Evolutionary conservation across 2,113 vertebrate genomes (phyloP).

Genomic region (Oreotrochilus melanogaster): DNA sequence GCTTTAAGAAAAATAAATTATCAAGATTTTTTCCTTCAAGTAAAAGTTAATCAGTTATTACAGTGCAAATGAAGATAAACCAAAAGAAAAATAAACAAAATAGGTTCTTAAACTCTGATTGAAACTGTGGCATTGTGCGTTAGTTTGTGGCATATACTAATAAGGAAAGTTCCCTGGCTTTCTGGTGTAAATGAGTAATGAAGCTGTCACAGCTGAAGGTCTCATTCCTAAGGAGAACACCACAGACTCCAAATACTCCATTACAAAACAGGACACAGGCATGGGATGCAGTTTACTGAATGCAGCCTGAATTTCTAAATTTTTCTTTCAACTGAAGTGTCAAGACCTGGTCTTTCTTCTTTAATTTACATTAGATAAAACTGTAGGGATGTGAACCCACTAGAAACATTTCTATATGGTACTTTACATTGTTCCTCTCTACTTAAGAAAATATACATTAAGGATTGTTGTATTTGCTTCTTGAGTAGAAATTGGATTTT

Average conservation of each 20-base stretch:
- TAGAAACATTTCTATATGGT: background rate
- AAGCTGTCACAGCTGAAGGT: background rate
- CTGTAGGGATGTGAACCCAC: background rate
- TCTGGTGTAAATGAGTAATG: background rate
- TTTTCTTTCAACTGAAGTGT: background rate
- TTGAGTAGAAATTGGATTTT: background rate
- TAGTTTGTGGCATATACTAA: background rate
- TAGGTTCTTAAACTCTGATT: background rate
- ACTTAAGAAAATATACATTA: background rate
- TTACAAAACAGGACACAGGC: background rate
- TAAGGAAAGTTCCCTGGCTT: background rate
- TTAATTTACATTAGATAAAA: background rate
- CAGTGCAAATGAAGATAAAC: background rate
- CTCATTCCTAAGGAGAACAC: background rate
- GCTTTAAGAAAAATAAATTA: background rate
- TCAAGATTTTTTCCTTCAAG: background rate
- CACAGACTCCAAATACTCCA: background rate
- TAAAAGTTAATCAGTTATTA: background rate
- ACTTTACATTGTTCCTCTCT: background rate
- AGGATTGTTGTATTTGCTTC: background rate
- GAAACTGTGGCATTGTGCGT: background rate
- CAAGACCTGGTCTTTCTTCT: background rate
- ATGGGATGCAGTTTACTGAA: background rate
- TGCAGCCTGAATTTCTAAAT: background rate
- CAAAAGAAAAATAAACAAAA: background rate